A percentile compares a stretch with the other conserved stretches of the same genome.
Evolutionary conservation across 2,888 invertebrate genomes (phyloP).

Genomic region (Dicyrtomina minuta): DNA sequence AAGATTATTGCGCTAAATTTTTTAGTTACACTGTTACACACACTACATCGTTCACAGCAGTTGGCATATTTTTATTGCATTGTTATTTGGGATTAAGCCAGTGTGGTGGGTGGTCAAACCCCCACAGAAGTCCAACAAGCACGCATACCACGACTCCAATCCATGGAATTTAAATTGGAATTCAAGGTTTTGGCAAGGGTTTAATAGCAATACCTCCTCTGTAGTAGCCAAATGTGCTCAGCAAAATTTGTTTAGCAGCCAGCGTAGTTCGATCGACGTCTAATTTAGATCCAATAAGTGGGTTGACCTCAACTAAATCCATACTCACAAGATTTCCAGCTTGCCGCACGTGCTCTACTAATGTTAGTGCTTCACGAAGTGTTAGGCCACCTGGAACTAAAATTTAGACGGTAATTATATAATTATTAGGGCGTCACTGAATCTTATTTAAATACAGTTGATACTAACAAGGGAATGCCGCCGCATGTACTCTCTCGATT

Average conservation of each 20-base stretch:
- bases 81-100: too few species aligned
- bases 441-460: too few species aligned
- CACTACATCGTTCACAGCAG: too few species aligned
- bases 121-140: too few species aligned
- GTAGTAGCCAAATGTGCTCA: constrained; percentile 69
- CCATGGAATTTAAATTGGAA: not conserved
- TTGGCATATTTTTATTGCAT: too few species aligned
- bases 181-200: not conserved
- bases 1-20: too few species aligned
- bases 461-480: not conserved
- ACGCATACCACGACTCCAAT: not conserved
- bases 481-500: too few species aligned
- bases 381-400: constrained; percentile 80
- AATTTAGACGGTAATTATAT: too few species aligned
- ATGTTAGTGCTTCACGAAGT: constrained; percentile 74
- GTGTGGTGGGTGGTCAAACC: too few species aligned
- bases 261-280: constrained; percentile 72
- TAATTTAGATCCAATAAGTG: constrained; percentile 68
- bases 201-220: constrained; percentile 62
- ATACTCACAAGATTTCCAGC: constrained; percentile 76
- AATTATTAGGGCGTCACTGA: too few species aligned
- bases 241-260: constrained; percentile 75
- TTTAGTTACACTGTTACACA: too few species aligned
- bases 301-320: constrained; percentile 91
- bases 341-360: constrained; percentile 74